Evolutionary conservation across 2,888 invertebrate genomes (phyloP), one percentile per base, ranked within the genome.

Genomic region (Nomada fucata): DNA sequence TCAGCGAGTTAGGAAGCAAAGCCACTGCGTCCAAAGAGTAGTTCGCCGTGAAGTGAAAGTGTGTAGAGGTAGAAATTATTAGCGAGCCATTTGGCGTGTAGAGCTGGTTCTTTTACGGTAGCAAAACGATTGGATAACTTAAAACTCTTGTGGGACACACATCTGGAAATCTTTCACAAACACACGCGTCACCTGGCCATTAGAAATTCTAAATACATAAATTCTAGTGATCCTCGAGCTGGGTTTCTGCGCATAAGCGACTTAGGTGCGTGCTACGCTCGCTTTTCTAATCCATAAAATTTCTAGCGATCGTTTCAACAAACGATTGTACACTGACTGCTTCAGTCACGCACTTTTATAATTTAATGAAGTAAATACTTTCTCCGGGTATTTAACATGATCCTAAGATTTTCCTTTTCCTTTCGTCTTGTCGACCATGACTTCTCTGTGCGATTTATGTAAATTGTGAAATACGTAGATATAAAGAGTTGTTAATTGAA

Each of bases 41-140:
- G 55, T 36, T 36, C 57, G 55, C 60, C 53, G 74, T 44, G 44
- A 80, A 80, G 82, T 82, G 82, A 82, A 82, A 82, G 82, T 75
- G 71, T 64, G 67, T 47, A 55, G 57, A 60, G 59, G 44, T 80
- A 69, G 74, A 67, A 69, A 64, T 74, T 74, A 82, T 74, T 70
- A 65, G 70, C 53, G 53, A 29, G 44, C 20, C 42, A 7, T 36
- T 29, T 23, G 68, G 42, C 57, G 67, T 44, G 18, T 44, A 29
- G 44, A 44, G 71, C 52, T 57, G 63, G 26, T 57, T 57, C 61
- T 47, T 15, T 57, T 57, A 59, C 20, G 55, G 23, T 50, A 23
- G 61, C 50, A 63, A 79, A 79, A 23, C 72, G 72, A 72, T 80
- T 63, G 67, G 67, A 72, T 79, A 78, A 80, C 63, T 44, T 29